phyloP scores from a whole-genome alignment of 1,140 invertebrate genomes.

The Berghia stephanieae region DNA sequence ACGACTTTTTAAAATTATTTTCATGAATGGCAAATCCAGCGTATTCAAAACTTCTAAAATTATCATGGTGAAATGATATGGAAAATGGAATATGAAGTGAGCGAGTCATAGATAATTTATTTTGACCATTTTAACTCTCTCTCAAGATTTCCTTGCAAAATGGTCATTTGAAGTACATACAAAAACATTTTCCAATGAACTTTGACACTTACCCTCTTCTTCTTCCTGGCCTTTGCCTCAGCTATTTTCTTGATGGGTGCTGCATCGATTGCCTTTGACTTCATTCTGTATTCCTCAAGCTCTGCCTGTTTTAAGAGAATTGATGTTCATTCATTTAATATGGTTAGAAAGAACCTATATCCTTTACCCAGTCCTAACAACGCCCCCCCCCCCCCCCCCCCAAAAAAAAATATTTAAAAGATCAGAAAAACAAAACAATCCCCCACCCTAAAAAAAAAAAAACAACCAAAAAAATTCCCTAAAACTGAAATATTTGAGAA shows the following conservation, averaged over 20 bases:
- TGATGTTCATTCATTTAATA: too few relatives aligned
- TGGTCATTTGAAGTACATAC: background rate
- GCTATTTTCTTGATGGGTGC: slow-evolving; percentile 97
- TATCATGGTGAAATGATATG: too few relatives aligned
- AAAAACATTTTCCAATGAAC: background rate
- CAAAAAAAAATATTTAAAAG: too few relatives aligned
- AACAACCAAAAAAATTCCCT: background rate
- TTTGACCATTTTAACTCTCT: too few relatives aligned
- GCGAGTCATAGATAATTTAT: too few relatives aligned
- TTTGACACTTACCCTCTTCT: slow-evolving; percentile 81
- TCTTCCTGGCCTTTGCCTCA: slow-evolving; percentile 97
- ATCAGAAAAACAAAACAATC: too few relatives aligned
- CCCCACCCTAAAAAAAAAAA: too few relatives aligned
- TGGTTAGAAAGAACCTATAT: background rate
- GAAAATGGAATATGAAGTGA: too few relatives aligned
- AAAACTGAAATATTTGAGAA: background rate
- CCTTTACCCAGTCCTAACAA: background rate
- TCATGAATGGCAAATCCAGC: too few relatives aligned
- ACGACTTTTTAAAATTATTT: too few relatives aligned
- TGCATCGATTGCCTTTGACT: slow-evolving; percentile 87
- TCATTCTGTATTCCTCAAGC: slow-evolving; percentile 70
- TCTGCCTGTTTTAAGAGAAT: slow-evolving; percentile 64
- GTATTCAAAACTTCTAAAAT: too few relatives aligned
- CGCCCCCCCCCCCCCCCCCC: background rate
- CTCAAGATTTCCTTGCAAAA: background rate